These are phyloP conservation scores for Tenrec ecaudatus DNA, from an alignment of 2,113 vertebrate genomes.

Conservation along the genomic window DNA sequence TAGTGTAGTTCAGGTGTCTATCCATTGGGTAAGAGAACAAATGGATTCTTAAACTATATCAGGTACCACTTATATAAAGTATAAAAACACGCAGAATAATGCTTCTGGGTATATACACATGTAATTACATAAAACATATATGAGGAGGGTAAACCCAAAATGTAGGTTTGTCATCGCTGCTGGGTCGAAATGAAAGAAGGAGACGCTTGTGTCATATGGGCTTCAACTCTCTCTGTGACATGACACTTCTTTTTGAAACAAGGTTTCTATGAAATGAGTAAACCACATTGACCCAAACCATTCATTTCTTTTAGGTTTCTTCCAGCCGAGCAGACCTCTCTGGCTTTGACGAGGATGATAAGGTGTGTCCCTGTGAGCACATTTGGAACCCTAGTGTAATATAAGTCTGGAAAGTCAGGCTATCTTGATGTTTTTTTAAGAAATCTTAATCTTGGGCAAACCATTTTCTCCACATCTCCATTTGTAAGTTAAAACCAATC, in stretches of 20 bases:
- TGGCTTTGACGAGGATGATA: slow-evolving; percentile 94
- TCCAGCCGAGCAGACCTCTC: slow-evolving; percentile 93
- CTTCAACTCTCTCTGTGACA: neutral
- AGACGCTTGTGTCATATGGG: neutral
- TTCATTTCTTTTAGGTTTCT: slow-evolving; percentile 88
- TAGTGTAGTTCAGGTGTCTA: neutral
- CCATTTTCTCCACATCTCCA: neutral
- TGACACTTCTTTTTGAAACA: slow-evolving; percentile 21
- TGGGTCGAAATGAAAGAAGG: neutral
- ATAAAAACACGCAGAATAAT: neutral
- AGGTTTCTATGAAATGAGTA: neutral
- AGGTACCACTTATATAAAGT: neutral
- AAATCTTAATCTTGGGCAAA: neutral
- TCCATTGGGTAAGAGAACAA: neutral
- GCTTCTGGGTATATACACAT: neutral
- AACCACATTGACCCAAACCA: slow-evolving; percentile 16
- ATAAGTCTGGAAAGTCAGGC: slow-evolving; percentile 4
- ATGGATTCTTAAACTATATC: neutral
- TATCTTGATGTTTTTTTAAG: slow-evolving; percentile 22
- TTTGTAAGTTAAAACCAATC: neutral
- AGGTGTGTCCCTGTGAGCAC: slow-evolving; percentile 75
- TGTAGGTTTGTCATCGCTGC: neutral
- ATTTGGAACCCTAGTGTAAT: neutral
- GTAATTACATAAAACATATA: neutral
- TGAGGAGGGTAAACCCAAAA: slow-evolving; percentile 3